Conservation (phyloP, 2,888 invertebrate species). For the Griposia aprilina region DNA sequence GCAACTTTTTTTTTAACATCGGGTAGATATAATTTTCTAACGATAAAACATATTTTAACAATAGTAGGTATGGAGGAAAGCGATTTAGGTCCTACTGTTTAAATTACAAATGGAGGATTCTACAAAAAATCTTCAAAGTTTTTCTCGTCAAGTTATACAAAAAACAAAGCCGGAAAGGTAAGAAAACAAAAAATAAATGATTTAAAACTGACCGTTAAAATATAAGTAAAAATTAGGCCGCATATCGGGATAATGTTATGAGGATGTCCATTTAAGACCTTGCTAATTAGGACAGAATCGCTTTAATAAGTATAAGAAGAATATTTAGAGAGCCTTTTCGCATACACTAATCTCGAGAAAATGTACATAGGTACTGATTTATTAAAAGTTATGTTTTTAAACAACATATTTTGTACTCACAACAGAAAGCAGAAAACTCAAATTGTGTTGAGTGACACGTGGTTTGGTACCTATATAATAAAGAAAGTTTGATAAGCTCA, state of each 20-base stretch:
- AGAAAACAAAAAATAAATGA: not conserved
- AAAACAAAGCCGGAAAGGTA: not conserved
- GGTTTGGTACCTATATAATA: not conserved
- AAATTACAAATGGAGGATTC: not conserved
- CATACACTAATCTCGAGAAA: not conserved
- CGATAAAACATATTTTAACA: constrained; percentile 48
- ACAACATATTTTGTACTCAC: not conserved
- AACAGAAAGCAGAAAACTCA: not conserved
- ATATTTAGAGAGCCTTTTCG: not conserved
- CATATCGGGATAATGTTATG: not conserved
- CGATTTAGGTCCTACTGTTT: not conserved
- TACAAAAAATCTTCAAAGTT: not conserved
- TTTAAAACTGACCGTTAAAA: not conserved
- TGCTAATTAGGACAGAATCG: constrained; percentile 6
- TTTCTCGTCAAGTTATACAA: not conserved
- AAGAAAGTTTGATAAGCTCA: not conserved
- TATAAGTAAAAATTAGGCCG: constrained; percentile 38
- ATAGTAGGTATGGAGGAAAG: not conserved
- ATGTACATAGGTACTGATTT: not conserved
- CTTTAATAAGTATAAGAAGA: not conserved
- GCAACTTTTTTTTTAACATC: constrained; percentile 7
- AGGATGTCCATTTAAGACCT: not conserved
- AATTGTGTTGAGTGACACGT: not conserved
- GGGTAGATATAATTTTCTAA: not conserved
- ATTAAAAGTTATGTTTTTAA: not conserved